A percentile compares a stretch with the other conserved stretches of the same genome.
These are phyloP conservation scores for Pseudomyrmex dendroicus DNA, from an alignment of 1,140 invertebrate genomes.

Conservation along the genomic window DNA sequence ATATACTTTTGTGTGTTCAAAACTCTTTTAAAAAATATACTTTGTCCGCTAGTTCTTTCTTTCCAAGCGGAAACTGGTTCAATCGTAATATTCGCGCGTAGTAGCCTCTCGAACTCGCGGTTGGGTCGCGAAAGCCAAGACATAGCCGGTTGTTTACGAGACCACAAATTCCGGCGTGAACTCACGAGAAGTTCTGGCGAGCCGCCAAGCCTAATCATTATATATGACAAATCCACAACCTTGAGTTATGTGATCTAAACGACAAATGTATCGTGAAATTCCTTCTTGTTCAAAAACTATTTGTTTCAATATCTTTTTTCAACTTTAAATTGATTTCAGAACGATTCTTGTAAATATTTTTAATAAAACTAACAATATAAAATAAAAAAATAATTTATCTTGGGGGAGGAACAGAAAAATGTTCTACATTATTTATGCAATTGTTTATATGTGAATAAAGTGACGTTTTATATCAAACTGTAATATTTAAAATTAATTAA, in stretches of 20 bases:
- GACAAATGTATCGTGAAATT: constrained; percentile 14
- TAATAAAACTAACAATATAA: constrained; percentile 5
- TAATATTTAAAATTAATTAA: constrained; percentile 15
- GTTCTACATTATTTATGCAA: too few species aligned
- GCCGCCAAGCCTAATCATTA: constrained; percentile 67
- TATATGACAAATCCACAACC: constrained; percentile 66
- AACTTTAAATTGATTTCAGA: background rate
- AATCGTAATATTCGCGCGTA: constrained; percentile 28
- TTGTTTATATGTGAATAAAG: too few species aligned
- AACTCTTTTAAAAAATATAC: constrained; percentile 9
- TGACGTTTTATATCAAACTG: too few species aligned
- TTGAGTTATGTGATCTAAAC: constrained; percentile 60
- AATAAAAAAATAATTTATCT: too few species aligned
- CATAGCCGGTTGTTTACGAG: constrained; percentile 65
- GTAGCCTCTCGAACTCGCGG: constrained; percentile 35
- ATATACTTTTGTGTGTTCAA: too few species aligned
- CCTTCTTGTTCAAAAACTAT: constrained; percentile 32
- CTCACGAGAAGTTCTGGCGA: constrained; percentile 69
- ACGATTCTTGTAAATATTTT: background rate
- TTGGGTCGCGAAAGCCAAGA: constrained; percentile 45
- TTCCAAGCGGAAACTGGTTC: constrained; percentile 25
- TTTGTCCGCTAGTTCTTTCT: constrained; percentile 38
- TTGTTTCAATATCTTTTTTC: background rate
- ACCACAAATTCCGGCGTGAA: constrained; percentile 72
- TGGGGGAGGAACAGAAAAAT: too few species aligned